Conservation (phyloP, 2,113 vertebrate genomes). For the Trematomus loennbergii region DNA sequence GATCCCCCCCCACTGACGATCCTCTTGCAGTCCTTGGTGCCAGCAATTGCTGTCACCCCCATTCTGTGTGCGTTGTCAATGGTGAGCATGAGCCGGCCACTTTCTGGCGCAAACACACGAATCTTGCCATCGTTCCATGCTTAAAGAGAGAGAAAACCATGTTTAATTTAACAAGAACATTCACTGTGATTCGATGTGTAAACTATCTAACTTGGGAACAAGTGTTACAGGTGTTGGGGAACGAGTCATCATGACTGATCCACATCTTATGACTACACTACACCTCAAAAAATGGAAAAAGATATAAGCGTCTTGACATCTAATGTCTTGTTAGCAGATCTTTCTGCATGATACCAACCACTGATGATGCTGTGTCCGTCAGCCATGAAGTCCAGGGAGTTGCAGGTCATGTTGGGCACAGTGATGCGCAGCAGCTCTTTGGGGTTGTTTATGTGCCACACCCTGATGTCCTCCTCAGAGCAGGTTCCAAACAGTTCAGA, state of each 20-base stretch:
- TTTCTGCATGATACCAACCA: slow-evolving; percentile 76
- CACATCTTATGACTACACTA: not conserved
- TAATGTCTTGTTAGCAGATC: not conserved
- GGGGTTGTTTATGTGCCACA: slow-evolving; percentile 87
- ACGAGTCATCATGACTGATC: not conserved
- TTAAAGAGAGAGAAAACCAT: slow-evolving; percentile 58
- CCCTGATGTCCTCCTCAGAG: slow-evolving; percentile 88
- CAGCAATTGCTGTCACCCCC: slow-evolving; percentile 87
- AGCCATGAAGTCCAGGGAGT: slow-evolving; percentile 86
- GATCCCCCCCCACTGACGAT: slow-evolving; percentile 91
- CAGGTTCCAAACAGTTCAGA: slow-evolving; percentile 92
- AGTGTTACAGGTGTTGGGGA: not conserved
- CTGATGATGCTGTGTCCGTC: slow-evolving; percentile 92
- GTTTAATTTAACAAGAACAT: not conserved
- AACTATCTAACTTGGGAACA: not conserved
- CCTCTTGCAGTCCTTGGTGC: slow-evolving; percentile 86
- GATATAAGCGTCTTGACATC: no score
- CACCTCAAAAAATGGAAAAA: not conserved
- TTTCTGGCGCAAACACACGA: slow-evolving; percentile 87
- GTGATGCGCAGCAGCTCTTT: slow-evolving; percentile 89
- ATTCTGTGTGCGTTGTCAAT: slow-evolving; percentile 87
- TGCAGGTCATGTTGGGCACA: slow-evolving; percentile 89
- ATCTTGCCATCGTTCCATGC: slow-evolving; percentile 92
- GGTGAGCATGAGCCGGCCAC: slow-evolving; percentile 81
- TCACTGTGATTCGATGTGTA: not conserved